A percentile compares a stretch with the other conserved stretches of the same genome.
These are phyloP conservation scores for Pogonognathellus flavescens DNA, from an alignment of 1,140 invertebrate species.

Conservation along the genomic window DNA sequence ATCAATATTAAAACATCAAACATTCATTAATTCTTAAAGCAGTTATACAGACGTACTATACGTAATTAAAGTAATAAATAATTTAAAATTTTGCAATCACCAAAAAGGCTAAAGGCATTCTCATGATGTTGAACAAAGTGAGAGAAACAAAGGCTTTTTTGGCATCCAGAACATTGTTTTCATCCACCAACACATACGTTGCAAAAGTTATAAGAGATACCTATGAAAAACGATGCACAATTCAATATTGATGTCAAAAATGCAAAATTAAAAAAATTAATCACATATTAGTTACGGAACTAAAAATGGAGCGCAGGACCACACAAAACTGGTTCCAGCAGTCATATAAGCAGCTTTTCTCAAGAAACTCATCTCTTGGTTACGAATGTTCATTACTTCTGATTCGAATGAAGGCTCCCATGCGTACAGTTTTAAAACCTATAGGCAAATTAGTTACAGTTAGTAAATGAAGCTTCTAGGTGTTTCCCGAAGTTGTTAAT, in stretches of 20 bases:
- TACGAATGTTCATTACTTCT: conserved; percentile 67
- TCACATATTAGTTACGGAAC: too few species aligned
- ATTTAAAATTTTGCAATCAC: too few species aligned
- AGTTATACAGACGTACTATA: too few species aligned
- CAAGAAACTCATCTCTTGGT: conserved; percentile 68
- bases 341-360: conserved; percentile 68
- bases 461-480: too few species aligned
- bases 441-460: background rate
- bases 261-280: too few species aligned
- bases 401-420: conserved; percentile 69
- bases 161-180: conserved; percentile 73
- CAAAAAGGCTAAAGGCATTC: conserved; percentile 74
- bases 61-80: too few species aligned
- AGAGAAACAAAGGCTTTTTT: conserved; percentile 77
- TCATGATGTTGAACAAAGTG: conserved; percentile 76
- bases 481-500: too few species aligned
- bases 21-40: background rate
- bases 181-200: conserved; percentile 71
- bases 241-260: too few species aligned
- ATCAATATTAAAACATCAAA: conserved; percentile 1
- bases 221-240: conserved; percentile 54
- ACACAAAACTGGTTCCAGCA: conserved; percentile 63
- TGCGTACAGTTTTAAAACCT: conserved; percentile 68
- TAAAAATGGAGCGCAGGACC: conserved; percentile 65
- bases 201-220: conserved; percentile 73